Conservation (phyloP, 2,888 invertebrate species). For the Melanophora roralis region DNA sequence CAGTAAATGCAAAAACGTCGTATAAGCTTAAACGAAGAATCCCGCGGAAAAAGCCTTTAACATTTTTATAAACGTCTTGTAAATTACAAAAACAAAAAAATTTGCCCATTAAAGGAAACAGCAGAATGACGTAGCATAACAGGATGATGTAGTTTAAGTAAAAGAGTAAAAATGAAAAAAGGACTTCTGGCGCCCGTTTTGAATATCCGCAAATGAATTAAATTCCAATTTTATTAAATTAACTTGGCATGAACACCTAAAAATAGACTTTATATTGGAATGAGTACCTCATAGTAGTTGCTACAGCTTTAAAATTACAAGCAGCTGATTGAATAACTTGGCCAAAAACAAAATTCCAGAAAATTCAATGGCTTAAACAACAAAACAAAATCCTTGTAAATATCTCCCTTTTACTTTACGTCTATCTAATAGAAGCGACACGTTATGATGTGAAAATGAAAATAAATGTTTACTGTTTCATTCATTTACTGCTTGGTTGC, state of each 20-base stretch:
- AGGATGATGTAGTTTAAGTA: conserved; percentile 30
- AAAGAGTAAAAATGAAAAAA: conserved; percentile 56
- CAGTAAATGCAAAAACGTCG: conserved; percentile 46
- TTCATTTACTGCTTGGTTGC: conserved; percentile 59
- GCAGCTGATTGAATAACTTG: conserved; percentile 17
- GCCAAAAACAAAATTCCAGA: conserved; percentile 37
- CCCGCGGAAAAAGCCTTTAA: conserved; percentile 41
- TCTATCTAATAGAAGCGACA: neutral
- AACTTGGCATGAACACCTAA: conserved; percentile 75
- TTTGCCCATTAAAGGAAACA: conserved; percentile 13
- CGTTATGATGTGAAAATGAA: conserved; percentile 30
- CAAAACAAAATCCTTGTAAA: conserved; percentile 3
- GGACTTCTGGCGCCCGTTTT: conserved; percentile 63
- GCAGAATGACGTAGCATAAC: conserved; percentile 6
- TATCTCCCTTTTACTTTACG: neutral
- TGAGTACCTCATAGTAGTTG: conserved; percentile 8
- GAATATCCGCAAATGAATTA: conserved; percentile 74
- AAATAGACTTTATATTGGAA: conserved; percentile 59
- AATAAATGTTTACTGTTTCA: conserved; percentile 55
- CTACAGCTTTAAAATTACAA: neutral
- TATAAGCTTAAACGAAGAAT: conserved; percentile 37
- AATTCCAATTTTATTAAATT: conserved; percentile 75
- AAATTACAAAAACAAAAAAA: neutral
- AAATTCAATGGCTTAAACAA: neutral
- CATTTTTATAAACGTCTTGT: neutral